Evolutionary conservation across 2,113 vertebrate genomes (phyloP).

Genomic region (Thalassoma bifasciatum): DNA sequence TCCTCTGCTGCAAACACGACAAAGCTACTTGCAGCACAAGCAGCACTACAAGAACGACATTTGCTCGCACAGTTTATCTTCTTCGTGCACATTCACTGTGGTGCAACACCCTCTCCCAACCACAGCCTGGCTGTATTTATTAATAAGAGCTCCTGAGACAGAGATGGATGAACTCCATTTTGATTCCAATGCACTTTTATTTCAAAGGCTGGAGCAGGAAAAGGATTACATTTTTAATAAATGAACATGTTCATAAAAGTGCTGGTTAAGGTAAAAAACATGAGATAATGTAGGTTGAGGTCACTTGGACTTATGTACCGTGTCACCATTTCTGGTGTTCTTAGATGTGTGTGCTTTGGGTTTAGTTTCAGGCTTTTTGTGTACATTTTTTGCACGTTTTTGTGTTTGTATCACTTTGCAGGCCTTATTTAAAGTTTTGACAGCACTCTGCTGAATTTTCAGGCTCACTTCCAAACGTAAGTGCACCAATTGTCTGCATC

Average conservation of each 20-base stretch:
- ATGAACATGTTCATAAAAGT: conserved; percentile 40
- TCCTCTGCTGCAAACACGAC: conserved; percentile 72
- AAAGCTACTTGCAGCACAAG: conserved; percentile 58
- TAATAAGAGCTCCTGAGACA: conserved; percentile 67
- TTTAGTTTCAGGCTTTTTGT: conserved; percentile 15
- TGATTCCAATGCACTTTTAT: conserved; percentile 70
- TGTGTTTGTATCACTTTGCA: conserved; percentile 18
- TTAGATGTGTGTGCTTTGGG: not conserved
- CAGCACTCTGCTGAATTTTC: conserved; percentile 31
- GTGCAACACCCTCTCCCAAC: conserved; percentile 30
- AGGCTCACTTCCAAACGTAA: conserved; percentile 49
- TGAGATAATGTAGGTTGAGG: conserved; percentile 41
- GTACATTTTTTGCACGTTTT: conserved; percentile 4
- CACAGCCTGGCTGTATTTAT: conserved; percentile 59
- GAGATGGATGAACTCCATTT: conserved; percentile 81
- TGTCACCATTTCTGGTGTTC: conserved; percentile 32
- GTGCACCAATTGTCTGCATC: conserved; percentile 39
- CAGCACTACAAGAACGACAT: conserved; percentile 44
- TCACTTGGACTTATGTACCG: conserved; percentile 32
- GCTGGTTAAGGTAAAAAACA: conserved; percentile 53
- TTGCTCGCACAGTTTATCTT: conserved; percentile 58
- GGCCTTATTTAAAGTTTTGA: conserved; percentile 53
- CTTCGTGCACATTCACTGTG: conserved; percentile 31
- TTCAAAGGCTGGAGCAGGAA: conserved; percentile 44
- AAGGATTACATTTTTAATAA: conserved; percentile 36